Percentiles rank a stretch among this genome's conserved stretches.
Conservation (phyloP, 2,113 vertebrate species). For the Chinchilla lanigera region DNA sequence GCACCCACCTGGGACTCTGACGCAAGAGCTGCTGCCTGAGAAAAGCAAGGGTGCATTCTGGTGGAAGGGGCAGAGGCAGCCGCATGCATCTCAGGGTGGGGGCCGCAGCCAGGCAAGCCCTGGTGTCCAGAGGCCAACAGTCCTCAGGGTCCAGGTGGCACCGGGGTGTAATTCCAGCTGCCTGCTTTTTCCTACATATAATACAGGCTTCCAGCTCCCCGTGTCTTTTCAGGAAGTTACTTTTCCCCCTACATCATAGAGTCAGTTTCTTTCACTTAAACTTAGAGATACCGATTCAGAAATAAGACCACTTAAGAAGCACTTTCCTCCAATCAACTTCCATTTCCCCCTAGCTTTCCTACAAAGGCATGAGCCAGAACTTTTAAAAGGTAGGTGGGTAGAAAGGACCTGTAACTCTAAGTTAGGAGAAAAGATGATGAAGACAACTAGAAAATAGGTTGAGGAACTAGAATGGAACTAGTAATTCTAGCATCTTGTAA, state of each 20-base stretch:
- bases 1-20: neutral
- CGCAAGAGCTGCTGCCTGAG: neutral
- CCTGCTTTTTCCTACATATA: neutral
- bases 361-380: fast-evolving
- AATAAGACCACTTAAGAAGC: neutral
- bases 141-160: fast-evolving
- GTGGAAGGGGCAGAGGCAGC: neutral
- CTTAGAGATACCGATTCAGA: neutral
- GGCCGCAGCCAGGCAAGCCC: neutral
- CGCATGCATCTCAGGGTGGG: neutral
- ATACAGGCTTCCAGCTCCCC: neutral
- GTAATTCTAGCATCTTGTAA: neutral
- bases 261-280: neutral
- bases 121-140: neutral
- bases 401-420: neutral
- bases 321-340: neutral
- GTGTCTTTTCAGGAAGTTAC: neutral
- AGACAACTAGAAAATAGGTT: neutral
- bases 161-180: neutral
- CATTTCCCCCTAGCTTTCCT: neutral
- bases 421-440: neutral
- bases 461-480: neutral
- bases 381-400: neutral
- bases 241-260: neutral
- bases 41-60: neutral